Base-by-base conservation (phyloP, 2,888 invertebrate species). In the Sarcophaga rosellei region DNA sequence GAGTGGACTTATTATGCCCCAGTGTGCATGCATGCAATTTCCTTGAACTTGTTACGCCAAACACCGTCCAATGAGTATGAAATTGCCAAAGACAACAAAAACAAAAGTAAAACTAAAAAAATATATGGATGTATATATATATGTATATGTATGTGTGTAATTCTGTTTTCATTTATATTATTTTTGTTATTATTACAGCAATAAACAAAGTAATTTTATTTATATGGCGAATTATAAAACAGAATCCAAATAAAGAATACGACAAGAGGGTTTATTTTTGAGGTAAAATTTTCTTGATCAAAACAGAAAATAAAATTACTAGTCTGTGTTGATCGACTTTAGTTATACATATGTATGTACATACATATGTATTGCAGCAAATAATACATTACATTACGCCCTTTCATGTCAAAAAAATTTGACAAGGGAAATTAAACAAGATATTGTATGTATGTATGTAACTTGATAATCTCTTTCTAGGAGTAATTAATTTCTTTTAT, bases 11-110 rank as follows among this genome's bases (percentile, higher is more conserved):
- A 72, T 25, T 70, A 66, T 59, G 25, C 17, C 45, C 79, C 70
- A 66, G n/a, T 59, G 61, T 59, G 45, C 63, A 69, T 65, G 63
- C 65, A 74, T 87, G 87, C 86, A 84, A 88, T 88, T 87, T 88
- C 88, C 88, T 88, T 88, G 88, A 88, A 88, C 88, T 88, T 88
- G 88, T 88, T 88, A 84, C 88, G 82, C 84, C 82, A 87, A 73
- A 75, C 70, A 68, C 59, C 66, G 59, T 70, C 12, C 70, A 80
- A 75, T 21, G 20, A 80, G 69, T 21, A 17, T 81, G 61, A 84
- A 72, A 68, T 74, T 70, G 53, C 75, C 68, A 57, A 66, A 78
- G 59, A 80, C 20, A 78, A 81, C 68, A 20, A 66, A 81, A 61
- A 45, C 59, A 81, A 79, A 57, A 66, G 59, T 15, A 72, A 61